phyloP scores from a whole-genome alignment of 2,888 invertebrate genomes.

The Perdita meconis region DNA sequence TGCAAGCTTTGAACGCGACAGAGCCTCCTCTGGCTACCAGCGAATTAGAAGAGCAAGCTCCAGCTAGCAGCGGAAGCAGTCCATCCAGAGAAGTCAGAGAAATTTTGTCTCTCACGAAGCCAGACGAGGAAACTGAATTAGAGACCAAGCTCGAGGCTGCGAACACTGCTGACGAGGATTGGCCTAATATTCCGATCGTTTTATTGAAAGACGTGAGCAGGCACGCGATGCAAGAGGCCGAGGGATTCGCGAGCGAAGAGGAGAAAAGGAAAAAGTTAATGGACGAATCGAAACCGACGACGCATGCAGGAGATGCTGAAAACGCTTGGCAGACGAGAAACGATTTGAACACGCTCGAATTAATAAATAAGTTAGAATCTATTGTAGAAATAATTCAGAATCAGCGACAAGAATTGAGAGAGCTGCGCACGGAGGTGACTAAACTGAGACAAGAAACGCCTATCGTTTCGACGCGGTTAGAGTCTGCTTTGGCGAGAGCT shows the following conservation, averaged over 20 bases:
- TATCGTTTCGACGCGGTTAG: slow-evolving; percentile 70
- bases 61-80: slow-evolving; percentile 93
- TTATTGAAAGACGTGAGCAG: slow-evolving; percentile 80
- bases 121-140: slow-evolving; percentile 75
- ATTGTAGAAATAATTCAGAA: slow-evolving; percentile 78
- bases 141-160: slow-evolving; percentile 73
- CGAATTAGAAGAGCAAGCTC: slow-evolving; percentile 79
- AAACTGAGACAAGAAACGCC: slow-evolving; percentile 78
- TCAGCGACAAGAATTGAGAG: slow-evolving; percentile 78
- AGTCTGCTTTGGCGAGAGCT: slow-evolving; percentile 75
- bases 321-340: slow-evolving; percentile 69
- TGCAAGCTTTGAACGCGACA: slow-evolving; percentile 76
- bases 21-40: slow-evolving; percentile 78
- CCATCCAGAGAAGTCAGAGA: slow-evolving; percentile 96
- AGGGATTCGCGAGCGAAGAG: slow-evolving; percentile 68
- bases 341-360: slow-evolving; percentile 67
- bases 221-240: slow-evolving; percentile 67
- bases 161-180: slow-evolving; percentile 76
- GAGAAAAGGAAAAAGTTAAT: slow-evolving; percentile 62
- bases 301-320: slow-evolving; percentile 50
- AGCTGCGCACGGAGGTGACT: slow-evolving; percentile 77
- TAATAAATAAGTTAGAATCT: slow-evolving; percentile 78
- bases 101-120: slow-evolving; percentile 90
- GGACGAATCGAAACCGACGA: slow-evolving; percentile 52
- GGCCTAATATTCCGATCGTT: slow-evolving; percentile 84